Percentiles rank a stretch among this genome's conserved stretches.
These are phyloP conservation scores for Taurulus bubalis DNA, from an alignment of 2,113 vertebrate species.

Conservation along the genomic window DNA sequence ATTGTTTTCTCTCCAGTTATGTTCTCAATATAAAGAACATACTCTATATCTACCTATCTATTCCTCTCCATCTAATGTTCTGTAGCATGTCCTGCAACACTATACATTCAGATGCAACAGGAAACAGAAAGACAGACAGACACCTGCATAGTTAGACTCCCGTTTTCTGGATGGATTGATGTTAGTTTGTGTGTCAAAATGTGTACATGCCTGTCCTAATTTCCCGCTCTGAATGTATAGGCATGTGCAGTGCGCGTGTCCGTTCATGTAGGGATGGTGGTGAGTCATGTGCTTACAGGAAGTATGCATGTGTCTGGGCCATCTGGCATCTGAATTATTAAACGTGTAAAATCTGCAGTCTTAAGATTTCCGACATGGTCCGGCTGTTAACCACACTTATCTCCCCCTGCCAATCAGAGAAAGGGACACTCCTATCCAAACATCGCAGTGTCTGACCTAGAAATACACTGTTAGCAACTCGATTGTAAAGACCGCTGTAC, in stretches of 20 bases:
- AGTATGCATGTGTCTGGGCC: conserved; percentile 60
- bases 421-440: conserved; percentile 37
- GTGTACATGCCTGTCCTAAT: conserved; percentile 39
- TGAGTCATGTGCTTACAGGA: conserved; percentile 76
- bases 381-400: conserved; percentile 54
- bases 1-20: not conserved
- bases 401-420: conserved; percentile 34
- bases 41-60: not conserved
- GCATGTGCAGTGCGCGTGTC: conserved; percentile 28
- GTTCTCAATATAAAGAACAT: not conserved
- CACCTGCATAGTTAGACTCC: not conserved
- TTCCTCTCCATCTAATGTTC: not conserved
- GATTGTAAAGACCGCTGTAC: conserved; percentile 6
- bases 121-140: conserved; percentile 4
- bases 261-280: conserved; percentile 46
- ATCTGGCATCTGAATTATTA: conserved; percentile 82
- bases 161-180: conserved; percentile 5
- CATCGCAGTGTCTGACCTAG: conserved; percentile 54
- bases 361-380: conserved; percentile 67
- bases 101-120: not conserved
- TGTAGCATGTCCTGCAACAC: not conserved
- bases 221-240: conserved; percentile 31
- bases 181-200: conserved; percentile 20
- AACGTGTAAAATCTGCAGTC: conserved; percentile 78
- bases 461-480: conserved; percentile 44